Percentiles rank a stretch among this genome's conserved stretches.
These are phyloP conservation scores for Podotricha telesiphe DNA, from an alignment of 2,888 invertebrate genomes.

Conservation along the genomic window DNA sequence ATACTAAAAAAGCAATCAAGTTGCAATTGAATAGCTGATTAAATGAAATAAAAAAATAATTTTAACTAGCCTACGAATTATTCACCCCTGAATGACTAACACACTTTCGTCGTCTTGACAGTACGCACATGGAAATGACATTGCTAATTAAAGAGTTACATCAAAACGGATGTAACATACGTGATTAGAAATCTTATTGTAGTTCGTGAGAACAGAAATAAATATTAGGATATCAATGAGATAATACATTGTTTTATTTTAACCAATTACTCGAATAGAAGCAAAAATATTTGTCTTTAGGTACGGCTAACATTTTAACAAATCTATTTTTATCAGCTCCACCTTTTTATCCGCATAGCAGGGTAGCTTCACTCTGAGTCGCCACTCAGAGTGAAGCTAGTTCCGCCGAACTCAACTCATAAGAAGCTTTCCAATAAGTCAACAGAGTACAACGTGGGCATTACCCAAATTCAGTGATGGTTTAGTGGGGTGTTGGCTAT, in stretches of 20 bases:
- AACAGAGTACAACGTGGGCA: no score
- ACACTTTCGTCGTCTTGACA: conserved; percentile 42
- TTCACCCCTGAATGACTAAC: conserved; percentile 27
- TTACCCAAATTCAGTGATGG: no score
- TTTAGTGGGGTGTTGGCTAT: no score
- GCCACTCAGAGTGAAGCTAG: no score
- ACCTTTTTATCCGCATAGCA: no score
- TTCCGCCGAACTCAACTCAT: no score
- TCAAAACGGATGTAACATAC: conserved; percentile 53
- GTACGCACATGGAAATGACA: conserved; percentile 50
- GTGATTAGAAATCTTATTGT: conserved; percentile 44
- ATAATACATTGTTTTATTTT: conserved; percentile 8
- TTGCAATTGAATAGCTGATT: neutral
- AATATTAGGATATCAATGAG: conserved; percentile 15
- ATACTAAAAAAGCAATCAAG: no score
- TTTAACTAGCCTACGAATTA: neutral
- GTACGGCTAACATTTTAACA: no score
- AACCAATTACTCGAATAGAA: neutral
- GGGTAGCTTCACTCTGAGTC: no score
- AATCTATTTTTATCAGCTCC: no score
- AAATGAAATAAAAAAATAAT: neutral
- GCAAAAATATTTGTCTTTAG: neutral
- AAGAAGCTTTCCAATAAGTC: no score
- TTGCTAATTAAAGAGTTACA: conserved; percentile 53
- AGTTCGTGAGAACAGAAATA: conserved; percentile 46